Evolutionary conservation across 2,888 invertebrate species (phyloP), one percentile per base, ranked within the genome.

Genomic region (Agrotis segetum): DNA sequence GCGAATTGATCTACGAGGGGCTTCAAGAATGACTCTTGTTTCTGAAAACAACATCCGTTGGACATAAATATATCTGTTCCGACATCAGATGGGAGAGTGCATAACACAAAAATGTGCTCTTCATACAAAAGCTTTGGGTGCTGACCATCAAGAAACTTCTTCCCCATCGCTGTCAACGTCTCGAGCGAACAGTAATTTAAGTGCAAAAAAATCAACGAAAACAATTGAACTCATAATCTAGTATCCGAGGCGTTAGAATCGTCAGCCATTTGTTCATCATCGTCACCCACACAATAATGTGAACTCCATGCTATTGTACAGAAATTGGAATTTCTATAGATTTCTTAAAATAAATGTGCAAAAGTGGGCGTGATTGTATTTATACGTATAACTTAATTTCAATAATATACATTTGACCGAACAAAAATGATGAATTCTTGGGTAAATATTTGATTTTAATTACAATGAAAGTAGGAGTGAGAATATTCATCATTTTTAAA

Each of bases 1-100:
- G 98, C 98, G 92, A 98, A 98, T 96, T 98, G 98, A 96, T 99
- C 99, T 89, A 99, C 98, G 90, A 99, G 97, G 78, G 99, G 99
- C 94, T 98, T 99, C 93, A 99, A 97, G 97, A 99, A 99, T 78
- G 98, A 97, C 89, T 99, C 99, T 96, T 97, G 98, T 98, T 99
- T 99, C 99, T 99, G 96, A 79, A 84, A 85, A 74, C 68, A 83
- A 83, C 24, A 65, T 77, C 76, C 79, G 58, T 79, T 55, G 55
- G 59, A 52, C 72, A 84, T 85, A 64, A 85, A 81, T 82, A 75
- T 69, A 76, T 65, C 74, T 81, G 68, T 49, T 70, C 59, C 14
- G 11, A 29, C 7, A 67, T 44, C 11, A 81, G 60, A 77, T 44
- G 72, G 61, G 5, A 62, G 56, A 81, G 93, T 94, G 95, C 94